Conservation (phyloP, 2,888 invertebrate genomes). For the Glomeris marginata region DNA sequence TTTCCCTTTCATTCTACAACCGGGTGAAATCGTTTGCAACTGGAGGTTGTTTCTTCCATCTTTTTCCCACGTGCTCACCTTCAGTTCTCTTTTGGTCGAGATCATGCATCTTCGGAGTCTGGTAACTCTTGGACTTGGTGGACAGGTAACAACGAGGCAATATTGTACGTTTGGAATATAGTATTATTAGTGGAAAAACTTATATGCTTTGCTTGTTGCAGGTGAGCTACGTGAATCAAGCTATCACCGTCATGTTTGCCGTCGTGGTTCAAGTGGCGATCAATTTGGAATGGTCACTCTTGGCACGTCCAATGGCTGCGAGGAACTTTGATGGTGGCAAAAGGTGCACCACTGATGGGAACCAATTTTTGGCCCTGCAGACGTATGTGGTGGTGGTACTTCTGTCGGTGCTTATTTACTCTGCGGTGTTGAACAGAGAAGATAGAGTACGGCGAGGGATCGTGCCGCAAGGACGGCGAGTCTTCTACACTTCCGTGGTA, state of each 20-base stretch:
- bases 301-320: conserved; percentile 8
- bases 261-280: conserved; percentile 23
- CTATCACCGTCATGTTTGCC: conserved; percentile 15
- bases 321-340: conserved; percentile 15
- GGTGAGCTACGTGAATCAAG: conserved; percentile 12
- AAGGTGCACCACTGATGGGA: conserved; percentile 21
- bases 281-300: conserved; percentile 24
- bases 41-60: conserved; percentile 25
- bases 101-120: conserved; percentile 29
- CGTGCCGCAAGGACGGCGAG: conserved; percentile 19
- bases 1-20: conserved; percentile 26
- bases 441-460: too few species aligned
- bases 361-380: conserved; percentile 24
- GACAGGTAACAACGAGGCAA: conserved; percentile 26
- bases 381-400: conserved; percentile 23
- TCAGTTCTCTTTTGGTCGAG: conserved; percentile 28
- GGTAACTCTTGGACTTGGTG: conserved; percentile 28
- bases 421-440: conserved; percentile 9
- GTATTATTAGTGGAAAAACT: conserved; percentile 16
- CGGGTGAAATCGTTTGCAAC: conserved; percentile 22
- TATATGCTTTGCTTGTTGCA: background rate
- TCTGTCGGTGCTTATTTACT: conserved; percentile 24
- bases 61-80: conserved; percentile 26
- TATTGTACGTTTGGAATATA: conserved; percentile 25
- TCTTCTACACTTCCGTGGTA: too few species aligned